Percentiles rank a stretch among this genome's conserved stretches.
These are phyloP conservation scores for Synergus japonicus DNA, from an alignment of 2,888 invertebrate genomes.

Conservation along the genomic window DNA sequence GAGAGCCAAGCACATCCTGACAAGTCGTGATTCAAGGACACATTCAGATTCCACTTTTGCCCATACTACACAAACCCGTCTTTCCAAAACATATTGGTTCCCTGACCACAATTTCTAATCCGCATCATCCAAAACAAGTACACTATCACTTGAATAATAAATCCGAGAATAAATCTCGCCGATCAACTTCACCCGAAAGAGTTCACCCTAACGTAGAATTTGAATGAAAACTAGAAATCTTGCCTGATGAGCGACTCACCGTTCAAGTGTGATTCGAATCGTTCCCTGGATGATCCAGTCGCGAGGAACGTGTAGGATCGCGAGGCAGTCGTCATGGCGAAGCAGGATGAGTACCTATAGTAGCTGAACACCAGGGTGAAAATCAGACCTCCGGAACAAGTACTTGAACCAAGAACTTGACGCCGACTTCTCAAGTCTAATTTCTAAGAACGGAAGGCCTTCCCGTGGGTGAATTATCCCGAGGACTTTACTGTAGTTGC, in stretches of 20 bases:
- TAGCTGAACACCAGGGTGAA: conserved; percentile 4
- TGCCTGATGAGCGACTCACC: conserved; percentile 48
- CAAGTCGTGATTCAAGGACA: not conserved
- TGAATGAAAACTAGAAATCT: not conserved
- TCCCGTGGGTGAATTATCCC: conserved; percentile 42
- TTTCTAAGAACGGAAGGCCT: not conserved
- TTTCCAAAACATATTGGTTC: no score
- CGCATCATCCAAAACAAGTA: not conserved
- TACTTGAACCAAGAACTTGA: not conserved
- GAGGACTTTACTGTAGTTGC: conserved; percentile 48
- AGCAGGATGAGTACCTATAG: not conserved
- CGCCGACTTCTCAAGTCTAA: not conserved
- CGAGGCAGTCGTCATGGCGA: conserved; percentile 47
- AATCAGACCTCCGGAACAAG: not conserved
- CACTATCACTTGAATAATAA: not conserved
- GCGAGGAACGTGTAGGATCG: conserved; percentile 38
- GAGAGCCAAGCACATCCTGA: not conserved
- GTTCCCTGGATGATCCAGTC: conserved; percentile 42
- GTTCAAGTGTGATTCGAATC: conserved; percentile 51
- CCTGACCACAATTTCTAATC: not conserved
- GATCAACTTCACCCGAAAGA: not conserved
- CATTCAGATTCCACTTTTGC: not conserved
- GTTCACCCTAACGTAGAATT: not conserved
- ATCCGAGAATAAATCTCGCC: not conserved
- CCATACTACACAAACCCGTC: no score